phyloP scores from a whole-genome alignment of 2,888 invertebrate genomes.

The Yponomeuta sedellus region DNA sequence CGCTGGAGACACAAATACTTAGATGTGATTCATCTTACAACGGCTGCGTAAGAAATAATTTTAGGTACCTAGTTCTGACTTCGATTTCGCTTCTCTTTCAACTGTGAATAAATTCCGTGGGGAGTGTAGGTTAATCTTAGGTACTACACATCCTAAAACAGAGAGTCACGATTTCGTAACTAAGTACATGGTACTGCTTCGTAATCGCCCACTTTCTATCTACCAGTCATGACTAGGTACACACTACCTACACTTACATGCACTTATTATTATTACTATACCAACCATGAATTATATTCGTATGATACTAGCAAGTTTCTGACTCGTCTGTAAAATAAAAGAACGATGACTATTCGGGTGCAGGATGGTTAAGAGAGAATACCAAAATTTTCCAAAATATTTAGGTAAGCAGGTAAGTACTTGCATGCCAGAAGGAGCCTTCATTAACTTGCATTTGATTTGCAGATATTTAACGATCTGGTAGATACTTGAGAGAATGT shows the following conservation, averaged over 20 bases:
- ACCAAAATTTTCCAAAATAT: no score
- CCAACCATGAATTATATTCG: constrained; percentile 22
- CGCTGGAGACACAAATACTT: constrained; percentile 26
- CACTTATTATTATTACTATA: background rate
- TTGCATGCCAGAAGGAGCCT: no score
- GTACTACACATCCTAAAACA: constrained; percentile 3
- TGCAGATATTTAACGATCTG: no score
- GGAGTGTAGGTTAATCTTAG: constrained; percentile 9
- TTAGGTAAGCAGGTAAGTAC: no score
- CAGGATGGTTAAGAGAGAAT: no score
- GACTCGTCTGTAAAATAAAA: no score
- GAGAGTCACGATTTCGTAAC: constrained; percentile 13
- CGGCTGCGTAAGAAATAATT: background rate
- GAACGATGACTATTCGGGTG: no score
- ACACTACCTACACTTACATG: background rate
- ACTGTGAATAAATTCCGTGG: background rate
- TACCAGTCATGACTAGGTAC: constrained; percentile 26
- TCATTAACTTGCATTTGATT: no score
- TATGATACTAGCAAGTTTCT: no score
- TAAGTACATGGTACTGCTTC: constrained; percentile 6
- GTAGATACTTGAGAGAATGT: no score
- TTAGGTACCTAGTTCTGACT: background rate
- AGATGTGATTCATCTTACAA: constrained; percentile 35
- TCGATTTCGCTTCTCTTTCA: no score
- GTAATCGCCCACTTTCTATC: constrained; percentile 40